Base-by-base conservation (phyloP, 2,113 vertebrate genomes). In the Ardeotis arabs region DNA sequence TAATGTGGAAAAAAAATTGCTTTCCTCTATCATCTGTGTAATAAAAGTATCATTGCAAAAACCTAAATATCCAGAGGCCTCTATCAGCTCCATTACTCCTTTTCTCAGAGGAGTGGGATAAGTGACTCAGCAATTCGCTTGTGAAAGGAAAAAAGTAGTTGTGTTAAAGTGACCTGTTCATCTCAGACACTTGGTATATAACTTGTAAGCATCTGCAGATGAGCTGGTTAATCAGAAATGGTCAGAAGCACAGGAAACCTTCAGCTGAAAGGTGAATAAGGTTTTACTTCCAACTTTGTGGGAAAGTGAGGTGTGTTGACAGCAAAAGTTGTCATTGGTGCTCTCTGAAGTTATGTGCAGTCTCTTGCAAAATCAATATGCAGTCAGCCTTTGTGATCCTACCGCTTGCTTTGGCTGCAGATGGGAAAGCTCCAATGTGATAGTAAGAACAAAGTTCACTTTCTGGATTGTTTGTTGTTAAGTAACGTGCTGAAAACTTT, bases 181-280 rank as follows among this genome's bases (percentile, higher is more conserved):
- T 83, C 64, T 93, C 49, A 55, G 58, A 69, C 44, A 31, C 37
- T 91, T 58, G 20, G 16, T 91, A 74, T 18, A 35, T 85, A 41
- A 50, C 44, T 87, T 76, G 17, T 50, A 63, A 93, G 49, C 60
- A 84, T 44, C 39, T 80, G 85, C 58, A 90, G 52, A 91, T 47
- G 31, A 91, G 53, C 25, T 81, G 62, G 69, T 91, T 97, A 79
- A 94, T 84, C 41, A 96, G 74, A 94, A 96, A 84, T 20, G 41
- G 62, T 70, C 27, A 90, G 62, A 94, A 95, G 56, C 16, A 69
- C 1, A 9, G 37, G 84, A 91, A 59, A 63, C 4, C 27, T 47
- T 87, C 41, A 88, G 44, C 39, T 75, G 78, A 64, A 72, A 68
- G 16, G 14, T 72, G 22, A 94, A 60, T 35, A 77, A 89, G 2